Conservation (phyloP, 2,797 vertebrate genomes). For the Hephaestus fuliginosus region DNA sequence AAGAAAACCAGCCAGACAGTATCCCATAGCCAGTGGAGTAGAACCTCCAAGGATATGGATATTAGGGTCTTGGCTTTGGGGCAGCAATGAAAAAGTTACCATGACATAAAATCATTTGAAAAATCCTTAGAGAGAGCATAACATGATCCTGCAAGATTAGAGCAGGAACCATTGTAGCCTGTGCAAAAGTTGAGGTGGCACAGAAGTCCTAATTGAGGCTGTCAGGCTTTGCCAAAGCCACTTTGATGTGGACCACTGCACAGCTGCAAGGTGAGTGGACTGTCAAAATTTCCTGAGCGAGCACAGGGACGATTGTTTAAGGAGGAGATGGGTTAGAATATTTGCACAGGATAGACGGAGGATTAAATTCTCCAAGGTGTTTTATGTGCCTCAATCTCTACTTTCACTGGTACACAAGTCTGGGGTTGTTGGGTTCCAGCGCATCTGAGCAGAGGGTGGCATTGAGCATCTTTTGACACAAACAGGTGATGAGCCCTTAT, state of each 20-base stretch:
- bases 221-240: slow-evolving; percentile 69
- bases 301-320: slow-evolving; percentile 41
- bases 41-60: slow-evolving; percentile 60
- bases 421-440: slow-evolving; percentile 14
- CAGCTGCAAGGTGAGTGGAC: slow-evolving; percentile 64
- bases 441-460: neutral
- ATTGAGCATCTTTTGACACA: slow-evolving; percentile 25
- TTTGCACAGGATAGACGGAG: slow-evolving; percentile 12
- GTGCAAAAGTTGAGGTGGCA: slow-evolving; percentile 63
- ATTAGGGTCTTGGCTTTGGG: slow-evolving; percentile 40
- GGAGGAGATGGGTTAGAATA: slow-evolving; percentile 27
- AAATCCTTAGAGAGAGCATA: slow-evolving; percentile 68
- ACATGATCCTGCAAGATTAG: slow-evolving; percentile 64
- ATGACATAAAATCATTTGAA: slow-evolving; percentile 61
- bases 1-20: slow-evolving; percentile 62
- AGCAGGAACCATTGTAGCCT: slow-evolving; percentile 52
- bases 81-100: slow-evolving; percentile 32
- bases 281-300: slow-evolving; percentile 42
- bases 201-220: slow-evolving; percentile 66
- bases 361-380: slow-evolving; percentile 18
- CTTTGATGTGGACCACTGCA: slow-evolving; percentile 59
- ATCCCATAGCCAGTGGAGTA: slow-evolving; percentile 47
- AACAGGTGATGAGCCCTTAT: slow-evolving; percentile 38
- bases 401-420: neutral
- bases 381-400: slow-evolving; percentile 8